Base-by-base conservation (phyloP, 1,140 invertebrate species). In the Aphidius ervi region DNA sequence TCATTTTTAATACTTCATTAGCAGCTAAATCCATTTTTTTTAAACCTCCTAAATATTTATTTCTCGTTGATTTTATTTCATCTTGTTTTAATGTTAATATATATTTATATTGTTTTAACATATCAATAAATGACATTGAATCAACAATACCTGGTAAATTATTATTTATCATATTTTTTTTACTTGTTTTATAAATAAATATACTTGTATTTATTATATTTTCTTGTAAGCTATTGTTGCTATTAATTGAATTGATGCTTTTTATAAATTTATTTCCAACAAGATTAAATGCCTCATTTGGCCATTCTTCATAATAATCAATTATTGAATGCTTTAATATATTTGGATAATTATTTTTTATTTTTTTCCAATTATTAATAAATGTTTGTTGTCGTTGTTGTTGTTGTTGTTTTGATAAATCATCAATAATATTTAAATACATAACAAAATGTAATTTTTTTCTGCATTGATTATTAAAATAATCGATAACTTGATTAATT, bases 251-350 rank as follows among this genome's bases (percentile, higher is more conserved):
- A 67, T 73, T 80, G 9, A 62, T 45, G 31, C 46, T 40, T 40
- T 56, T 43, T 9, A 90, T 70, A 67, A 87, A 88, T 68, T 85
- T 84, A 48, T 82, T 77, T 5, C 86, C 86, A n/a, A 91, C 85
- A 61, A 86, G 80, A 46, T 88, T 79, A 1, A 91, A 74, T 16
- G 88, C 87, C 71, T 88, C 86, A 48, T 82, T 80, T 6, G 89
- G 88, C 89, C 89, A 91, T 8, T 82, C 75, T 63, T 87, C 85
- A 70, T 87, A 88, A 85, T 87, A 91, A 72, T 89, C 86, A 49
- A 90, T 85, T 7, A 85, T 87, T 68, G 88, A 90, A 66, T 85
- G 88, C 65, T 87, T 89, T n/a, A 87, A 77, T 9, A 90, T 73
- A 23, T 86, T 86, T 1, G 86, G 85, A 72, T 86, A 87, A 59